Conservation (phyloP, 1,140 invertebrate species). For the Oncopodura yosiiana region DNA sequence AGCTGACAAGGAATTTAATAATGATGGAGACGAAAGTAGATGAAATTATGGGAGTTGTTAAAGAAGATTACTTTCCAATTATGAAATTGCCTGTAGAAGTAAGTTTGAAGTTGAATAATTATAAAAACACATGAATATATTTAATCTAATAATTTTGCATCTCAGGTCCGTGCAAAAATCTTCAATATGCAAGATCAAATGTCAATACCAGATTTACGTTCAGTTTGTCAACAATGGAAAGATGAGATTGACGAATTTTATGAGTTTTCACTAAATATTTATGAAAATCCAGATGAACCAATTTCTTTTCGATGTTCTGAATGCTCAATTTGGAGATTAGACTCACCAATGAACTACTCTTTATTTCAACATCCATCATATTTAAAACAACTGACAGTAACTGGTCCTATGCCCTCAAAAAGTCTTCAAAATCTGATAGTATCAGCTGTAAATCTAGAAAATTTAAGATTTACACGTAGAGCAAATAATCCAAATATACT, state of each 20-base stretch:
- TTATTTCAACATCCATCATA: constrained; percentile 21
- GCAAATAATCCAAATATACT: constrained; percentile 29
- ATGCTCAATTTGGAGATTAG: constrained; percentile 24
- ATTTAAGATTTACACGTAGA: constrained; percentile 18
- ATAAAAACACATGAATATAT: background rate
- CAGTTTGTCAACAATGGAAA: constrained; percentile 15
- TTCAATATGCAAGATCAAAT: constrained; percentile 25
- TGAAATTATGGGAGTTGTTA: background rate
- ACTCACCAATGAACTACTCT: background rate
- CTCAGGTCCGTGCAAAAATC: constrained; percentile 20
- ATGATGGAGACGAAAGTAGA: background rate
- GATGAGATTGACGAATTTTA: constrained; percentile 26
- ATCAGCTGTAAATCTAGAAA: constrained; percentile 20
- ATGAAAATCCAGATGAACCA: constrained; percentile 19
- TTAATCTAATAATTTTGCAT: background rate
- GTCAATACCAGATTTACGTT: constrained; percentile 11
- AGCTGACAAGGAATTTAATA: constrained; percentile 1
- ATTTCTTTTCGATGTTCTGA: constrained; percentile 16
- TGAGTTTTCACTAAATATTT: constrained; percentile 26
- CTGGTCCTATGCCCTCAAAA: constrained; percentile 19
- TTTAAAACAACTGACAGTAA: constrained; percentile 23
- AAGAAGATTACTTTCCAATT: constrained; percentile 11
- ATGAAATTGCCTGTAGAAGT: constrained; percentile 22
- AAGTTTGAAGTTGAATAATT: background rate
- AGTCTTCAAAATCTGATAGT: constrained; percentile 20